Percentiles rank a stretch among this genome's conserved stretches.
Conservation (phyloP, 2,888 invertebrate species). For the Cistogaster globosa region DNA sequence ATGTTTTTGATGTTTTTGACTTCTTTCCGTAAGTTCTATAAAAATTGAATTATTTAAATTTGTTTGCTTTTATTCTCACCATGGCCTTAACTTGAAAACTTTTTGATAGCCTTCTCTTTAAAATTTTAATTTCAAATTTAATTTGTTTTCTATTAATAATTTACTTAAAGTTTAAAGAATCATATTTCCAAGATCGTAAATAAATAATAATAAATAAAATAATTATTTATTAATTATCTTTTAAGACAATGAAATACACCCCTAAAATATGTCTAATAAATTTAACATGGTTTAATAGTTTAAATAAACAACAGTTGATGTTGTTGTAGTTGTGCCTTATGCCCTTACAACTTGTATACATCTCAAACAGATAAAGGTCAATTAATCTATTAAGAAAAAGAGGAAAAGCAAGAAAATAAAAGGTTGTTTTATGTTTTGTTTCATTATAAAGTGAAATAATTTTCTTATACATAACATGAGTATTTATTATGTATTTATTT, state of each 20-base stretch:
- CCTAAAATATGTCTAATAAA: slow-evolving; percentile 56
- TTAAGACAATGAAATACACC: slow-evolving; percentile 35
- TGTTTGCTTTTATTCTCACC: no score
- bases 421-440: slow-evolving; percentile 12
- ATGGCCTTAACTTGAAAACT: no score
- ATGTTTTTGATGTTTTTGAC: no score
- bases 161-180: slow-evolving; percentile 20
- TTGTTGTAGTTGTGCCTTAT: not conserved
- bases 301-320: slow-evolving; percentile 7
- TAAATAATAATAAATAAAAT: not conserved
- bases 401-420: slow-evolving; percentile 17
- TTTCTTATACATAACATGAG: not conserved
- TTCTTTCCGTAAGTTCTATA: no score
- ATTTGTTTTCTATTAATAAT: not conserved
- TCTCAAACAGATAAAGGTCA: slow-evolving; percentile 46
- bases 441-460: slow-evolving; percentile 22
- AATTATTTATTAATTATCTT: slow-evolving; percentile 18
- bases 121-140: not conserved
- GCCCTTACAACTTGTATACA: not conserved
- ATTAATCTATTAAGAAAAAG: slow-evolving; percentile 57
- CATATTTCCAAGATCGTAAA: slow-evolving; percentile 46
- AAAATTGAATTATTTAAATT: no score
- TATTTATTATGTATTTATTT: slow-evolving; percentile 44
- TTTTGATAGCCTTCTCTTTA: no score
- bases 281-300: slow-evolving; percentile 48